Base-by-base conservation (phyloP, 1,140 invertebrate genomes). In the Cephus cinctus region DNA sequence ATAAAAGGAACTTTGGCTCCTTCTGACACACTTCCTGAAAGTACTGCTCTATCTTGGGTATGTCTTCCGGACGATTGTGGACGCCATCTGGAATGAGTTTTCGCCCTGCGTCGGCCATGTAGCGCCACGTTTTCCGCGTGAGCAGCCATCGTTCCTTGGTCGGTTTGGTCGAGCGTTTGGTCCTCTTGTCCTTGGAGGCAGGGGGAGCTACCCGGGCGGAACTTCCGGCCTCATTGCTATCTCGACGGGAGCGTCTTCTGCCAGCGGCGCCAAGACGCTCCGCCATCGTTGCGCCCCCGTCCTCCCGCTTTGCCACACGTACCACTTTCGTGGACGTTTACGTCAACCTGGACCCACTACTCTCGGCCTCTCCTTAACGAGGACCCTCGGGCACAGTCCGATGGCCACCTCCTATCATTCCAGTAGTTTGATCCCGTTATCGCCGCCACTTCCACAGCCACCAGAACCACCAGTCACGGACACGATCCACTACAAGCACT, bases 41-140 rank as follows among this genome's bases (percentile, higher is more conserved):
- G 59, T 91, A 87, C 11, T 87, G 84, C 65, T 92, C 89, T 38
- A 92, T 85, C 50, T 85, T 83, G 0, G 86, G 85, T 19, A 91
- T 79, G 59, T 90, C 88, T 59, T 90, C 88, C 1, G 79, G 59
- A 4, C 83, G 76, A 71, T 87, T 85, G 59, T 82, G 81, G 0
- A 79, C 80, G 2, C 85, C 85, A 39, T 92, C 90, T 0, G 90
- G 89, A 30, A 93, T 86, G 9, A 94, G 77, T 59, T 86, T 86
- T 31, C 88, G 82, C n/a, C 90, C 90, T 8, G 90, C 89, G 59
- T 93, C 90, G 0, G 89, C 83, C 90, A 94, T 94, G 67, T 92
- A 92, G 47, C 89, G 79, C 90, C 90, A 93, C 14, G 90, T 92
- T 73, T 93, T 93, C 19, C 90, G 77, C 4, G 90, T 92, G 15